Evolutionary conservation across 1,140 invertebrate genomes (phyloP), one percentile per base, ranked within the genome.

Genomic region (Aphaenogaster ashmeadi): DNA sequence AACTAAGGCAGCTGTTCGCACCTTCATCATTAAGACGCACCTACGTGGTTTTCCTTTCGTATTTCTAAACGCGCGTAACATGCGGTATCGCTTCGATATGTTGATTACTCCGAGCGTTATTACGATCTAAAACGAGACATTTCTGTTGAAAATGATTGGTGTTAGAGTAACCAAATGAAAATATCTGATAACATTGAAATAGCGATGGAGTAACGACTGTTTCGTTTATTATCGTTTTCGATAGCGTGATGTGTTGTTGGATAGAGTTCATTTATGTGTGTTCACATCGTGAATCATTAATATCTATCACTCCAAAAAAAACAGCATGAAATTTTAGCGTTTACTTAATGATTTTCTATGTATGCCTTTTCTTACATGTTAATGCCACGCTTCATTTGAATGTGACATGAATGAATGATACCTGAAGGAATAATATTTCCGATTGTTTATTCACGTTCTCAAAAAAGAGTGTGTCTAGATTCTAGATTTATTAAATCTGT

Each of bases 11-110:
- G 52, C 36, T 75, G 11, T 60, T 60, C 6, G 72, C n/a, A 27
- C 54, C 33, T 52, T 79, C 44, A 7, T 67, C 77, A 36, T 79
- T 80, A 67, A 80, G 11, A 66, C 27, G 27, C 33, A 15, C 27
- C 33, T 67, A 38, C 13, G 4, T 50, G 11, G 6, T 66, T 66
- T 21, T 21, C 44, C 77, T 64, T 27, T 62, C 13, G 11, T 64
- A 47, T 78, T 64, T 4, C 8, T 7, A 44, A 27, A 18, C 15
- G 3, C 2, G 3, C 27, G 21, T 58, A 77, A 60, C 7, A 33
- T 6, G 3, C 21, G 3, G 27, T 41, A 27, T 36, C 69, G 5
- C 13, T 41, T 15, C 47, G 47, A 36, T 71, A 27, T 3, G 38
- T 15, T 44, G 7, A 47, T 71, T 27, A 47, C 50, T 15, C 21